Conservation (phyloP, 2,888 invertebrate species). For the Augiades crinisus region DNA sequence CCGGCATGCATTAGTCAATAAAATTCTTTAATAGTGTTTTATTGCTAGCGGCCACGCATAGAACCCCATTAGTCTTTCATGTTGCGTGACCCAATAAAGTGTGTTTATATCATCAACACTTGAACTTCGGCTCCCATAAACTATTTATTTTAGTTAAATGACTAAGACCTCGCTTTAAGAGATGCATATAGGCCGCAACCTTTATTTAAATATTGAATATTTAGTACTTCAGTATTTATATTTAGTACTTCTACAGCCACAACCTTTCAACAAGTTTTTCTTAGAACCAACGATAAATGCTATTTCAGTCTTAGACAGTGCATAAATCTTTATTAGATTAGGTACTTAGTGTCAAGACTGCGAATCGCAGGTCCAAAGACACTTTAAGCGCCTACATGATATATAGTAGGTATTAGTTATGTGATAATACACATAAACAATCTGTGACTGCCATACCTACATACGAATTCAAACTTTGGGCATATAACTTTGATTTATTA, state of each 20-base stretch:
- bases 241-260: neutral
- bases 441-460: no score
- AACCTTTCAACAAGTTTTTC: constrained; percentile 6
- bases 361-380: neutral
- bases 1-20: constrained; percentile 15
- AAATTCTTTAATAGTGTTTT: constrained; percentile 20
- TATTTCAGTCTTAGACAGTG: constrained; percentile 8
- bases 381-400: neutral
- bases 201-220: no score
- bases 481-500: no score
- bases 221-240: no score
- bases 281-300: constrained; percentile 4
- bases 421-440: no score
- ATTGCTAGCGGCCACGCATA: constrained; percentile 12
- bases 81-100: constrained; percentile 20
- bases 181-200: no score
- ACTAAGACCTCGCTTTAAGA: neutral
- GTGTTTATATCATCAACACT: constrained; percentile 20
- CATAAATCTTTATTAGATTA: constrained; percentile 21
- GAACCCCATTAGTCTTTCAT: constrained; percentile 17
- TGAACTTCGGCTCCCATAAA: constrained; percentile 18
- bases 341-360: constrained; percentile 6
- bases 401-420: no score
- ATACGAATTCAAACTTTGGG: no score
- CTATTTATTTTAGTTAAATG: constrained; percentile 15